Evolutionary conservation across 2,113 vertebrate species (phyloP).

Genomic region (Stegostoma tigrinum): DNA sequence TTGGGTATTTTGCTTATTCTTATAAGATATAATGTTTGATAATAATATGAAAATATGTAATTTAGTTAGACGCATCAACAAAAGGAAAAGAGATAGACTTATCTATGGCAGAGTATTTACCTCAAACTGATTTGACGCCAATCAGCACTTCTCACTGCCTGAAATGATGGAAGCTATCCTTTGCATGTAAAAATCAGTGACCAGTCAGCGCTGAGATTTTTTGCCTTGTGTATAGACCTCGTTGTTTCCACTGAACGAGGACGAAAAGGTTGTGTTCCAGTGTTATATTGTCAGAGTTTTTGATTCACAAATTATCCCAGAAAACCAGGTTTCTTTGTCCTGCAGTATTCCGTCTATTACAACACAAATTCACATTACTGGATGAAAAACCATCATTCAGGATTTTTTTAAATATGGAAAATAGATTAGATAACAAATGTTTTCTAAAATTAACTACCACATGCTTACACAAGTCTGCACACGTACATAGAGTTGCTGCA

Average conservation of each 20-base stretch:
- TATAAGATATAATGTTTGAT: too few species aligned
- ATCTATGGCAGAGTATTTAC: background rate
- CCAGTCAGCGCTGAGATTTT: background rate
- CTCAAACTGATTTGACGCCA: background rate
- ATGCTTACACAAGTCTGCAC: background rate
- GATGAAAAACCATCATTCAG: background rate
- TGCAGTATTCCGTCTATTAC: background rate
- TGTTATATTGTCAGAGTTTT: background rate
- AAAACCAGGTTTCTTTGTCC: background rate
- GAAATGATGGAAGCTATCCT: background rate
- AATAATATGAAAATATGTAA: background rate
- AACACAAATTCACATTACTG: background rate
- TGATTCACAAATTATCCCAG: background rate
- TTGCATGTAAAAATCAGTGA: background rate
- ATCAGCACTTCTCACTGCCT: background rate
- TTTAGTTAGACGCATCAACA: background rate
- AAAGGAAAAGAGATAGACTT: background rate
- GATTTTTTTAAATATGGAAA: background rate
- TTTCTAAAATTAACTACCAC: background rate
- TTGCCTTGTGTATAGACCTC: background rate
- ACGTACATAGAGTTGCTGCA: background rate
- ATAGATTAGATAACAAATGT: background rate
- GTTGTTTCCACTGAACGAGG: constrained; percentile 6
- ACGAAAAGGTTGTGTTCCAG: background rate
- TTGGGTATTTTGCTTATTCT: too few species aligned